phyloP scores from a whole-genome alignment of 2,797 vertebrate species.

The Artibeus jamaicensis region DNA sequence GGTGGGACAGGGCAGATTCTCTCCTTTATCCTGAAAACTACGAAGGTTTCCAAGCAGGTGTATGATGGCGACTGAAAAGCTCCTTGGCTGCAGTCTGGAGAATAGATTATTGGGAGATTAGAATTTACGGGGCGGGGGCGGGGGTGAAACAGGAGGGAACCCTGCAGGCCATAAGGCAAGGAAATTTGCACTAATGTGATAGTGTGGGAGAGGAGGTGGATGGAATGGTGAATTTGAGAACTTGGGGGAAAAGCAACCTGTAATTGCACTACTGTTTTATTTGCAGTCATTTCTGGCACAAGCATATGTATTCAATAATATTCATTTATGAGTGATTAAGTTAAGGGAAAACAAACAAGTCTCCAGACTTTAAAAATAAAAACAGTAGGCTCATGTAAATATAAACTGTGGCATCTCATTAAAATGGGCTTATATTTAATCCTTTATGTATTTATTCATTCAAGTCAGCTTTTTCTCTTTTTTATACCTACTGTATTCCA shows the following conservation, averaged over 20 bases:
- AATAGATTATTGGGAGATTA: background rate
- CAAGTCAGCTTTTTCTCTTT: background rate
- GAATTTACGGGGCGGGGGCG: background rate
- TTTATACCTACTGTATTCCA: background rate
- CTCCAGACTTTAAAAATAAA: background rate
- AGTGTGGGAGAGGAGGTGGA: background rate
- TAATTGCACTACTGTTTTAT: background rate
- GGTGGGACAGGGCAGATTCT: background rate
- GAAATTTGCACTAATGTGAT: background rate
- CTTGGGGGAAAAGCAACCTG: background rate
- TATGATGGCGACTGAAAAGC: background rate
- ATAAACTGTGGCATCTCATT: background rate
- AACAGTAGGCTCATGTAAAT: background rate
- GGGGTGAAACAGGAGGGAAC: too few relatives aligned
- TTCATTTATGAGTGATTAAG: background rate
- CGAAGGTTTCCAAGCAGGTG: background rate
- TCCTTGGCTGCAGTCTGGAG: background rate
- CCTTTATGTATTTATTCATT: background rate
- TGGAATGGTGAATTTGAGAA: background rate
- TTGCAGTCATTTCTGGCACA: background rate
- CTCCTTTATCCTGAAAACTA: constrained; percentile 12
- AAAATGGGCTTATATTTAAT: constrained; percentile 24
- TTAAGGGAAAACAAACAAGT: background rate
- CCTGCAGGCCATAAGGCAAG: background rate
- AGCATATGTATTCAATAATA: background rate